A percentile compares a stretch with the other conserved stretches of the same genome.
Conservation (phyloP, 2,888 invertebrate species). For the Scaptomyza tumidula region DNA sequence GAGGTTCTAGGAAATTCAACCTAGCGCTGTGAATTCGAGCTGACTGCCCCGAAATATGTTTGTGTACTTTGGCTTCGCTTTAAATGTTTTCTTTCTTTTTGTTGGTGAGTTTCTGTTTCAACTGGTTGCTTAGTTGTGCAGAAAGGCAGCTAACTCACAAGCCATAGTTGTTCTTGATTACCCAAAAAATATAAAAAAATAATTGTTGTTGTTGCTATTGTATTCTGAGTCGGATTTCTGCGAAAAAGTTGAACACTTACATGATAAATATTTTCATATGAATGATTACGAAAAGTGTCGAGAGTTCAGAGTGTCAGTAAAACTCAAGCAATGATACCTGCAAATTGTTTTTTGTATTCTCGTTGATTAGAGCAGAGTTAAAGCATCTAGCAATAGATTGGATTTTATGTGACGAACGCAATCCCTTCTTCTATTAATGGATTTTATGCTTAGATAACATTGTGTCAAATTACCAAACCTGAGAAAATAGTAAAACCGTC, state of each 20-base stretch:
- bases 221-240: constrained; percentile 43
- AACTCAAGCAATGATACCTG: constrained; percentile 7
- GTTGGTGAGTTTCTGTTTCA: constrained; percentile 33
- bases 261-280: constrained; percentile 57
- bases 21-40: constrained; percentile 53
- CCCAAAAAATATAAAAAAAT: constrained; percentile 1
- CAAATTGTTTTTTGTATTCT: not conserved
- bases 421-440: not conserved
- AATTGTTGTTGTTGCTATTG: not conserved
- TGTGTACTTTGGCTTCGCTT: constrained; percentile 23
- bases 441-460: not conserved
- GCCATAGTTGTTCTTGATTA: constrained; percentile 21
- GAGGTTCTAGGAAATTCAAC: constrained; percentile 67
- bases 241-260: constrained; percentile 51
- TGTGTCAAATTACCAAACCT: not conserved
- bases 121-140: constrained; percentile 69
- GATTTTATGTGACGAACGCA: not conserved
- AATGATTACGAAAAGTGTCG: constrained; percentile 36
- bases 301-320: constrained; percentile 4
- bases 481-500: not conserved
- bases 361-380: not conserved
- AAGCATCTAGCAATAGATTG: not conserved
- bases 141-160: constrained; percentile 65
- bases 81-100: constrained; percentile 9
- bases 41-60: constrained; percentile 63